A percentile compares a stretch with the other conserved stretches of the same genome.
Evolutionary conservation across 2,113 vertebrate genomes (phyloP).

Genomic region (Nothoprocta pentlandii): DNA sequence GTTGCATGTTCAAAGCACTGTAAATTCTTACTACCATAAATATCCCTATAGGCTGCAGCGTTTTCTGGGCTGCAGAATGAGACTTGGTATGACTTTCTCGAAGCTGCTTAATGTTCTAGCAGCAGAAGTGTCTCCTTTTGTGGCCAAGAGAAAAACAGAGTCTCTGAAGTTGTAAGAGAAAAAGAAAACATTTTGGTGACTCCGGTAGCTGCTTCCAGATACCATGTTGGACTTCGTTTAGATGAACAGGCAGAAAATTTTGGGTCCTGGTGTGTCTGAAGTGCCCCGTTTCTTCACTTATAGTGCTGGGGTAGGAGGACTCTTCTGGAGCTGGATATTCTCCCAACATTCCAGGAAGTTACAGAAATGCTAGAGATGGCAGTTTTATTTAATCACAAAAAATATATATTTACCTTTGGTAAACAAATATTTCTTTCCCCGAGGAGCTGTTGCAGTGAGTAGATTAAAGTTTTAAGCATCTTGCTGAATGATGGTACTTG

Average conservation of each 20-base stretch:
- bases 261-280: rapidly evolving
- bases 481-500: background rate
- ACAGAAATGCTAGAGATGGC: background rate
- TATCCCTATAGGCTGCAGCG: too few species aligned
- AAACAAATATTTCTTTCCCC: background rate
- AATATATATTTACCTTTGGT: background rate
- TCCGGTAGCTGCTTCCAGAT: background rate
- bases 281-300: background rate
- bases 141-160: background rate
- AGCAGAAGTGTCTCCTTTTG: background rate
- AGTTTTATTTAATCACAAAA: background rate
- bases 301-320: background rate
- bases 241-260: background rate
- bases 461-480: background rate
- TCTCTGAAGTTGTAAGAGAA: background rate
- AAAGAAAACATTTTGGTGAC: rapidly evolving
- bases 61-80: background rate
- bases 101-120: background rate
- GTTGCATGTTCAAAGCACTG: background rate
- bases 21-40: background rate
- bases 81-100: rapidly evolving
- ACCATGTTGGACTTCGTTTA: background rate
- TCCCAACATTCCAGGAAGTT: rapidly evolving
- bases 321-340: rapidly evolving
- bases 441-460: background rate